These are phyloP conservation scores for Heliothis peltigera DNA, from an alignment of 2,888 invertebrate species.

Conservation along the genomic window DNA sequence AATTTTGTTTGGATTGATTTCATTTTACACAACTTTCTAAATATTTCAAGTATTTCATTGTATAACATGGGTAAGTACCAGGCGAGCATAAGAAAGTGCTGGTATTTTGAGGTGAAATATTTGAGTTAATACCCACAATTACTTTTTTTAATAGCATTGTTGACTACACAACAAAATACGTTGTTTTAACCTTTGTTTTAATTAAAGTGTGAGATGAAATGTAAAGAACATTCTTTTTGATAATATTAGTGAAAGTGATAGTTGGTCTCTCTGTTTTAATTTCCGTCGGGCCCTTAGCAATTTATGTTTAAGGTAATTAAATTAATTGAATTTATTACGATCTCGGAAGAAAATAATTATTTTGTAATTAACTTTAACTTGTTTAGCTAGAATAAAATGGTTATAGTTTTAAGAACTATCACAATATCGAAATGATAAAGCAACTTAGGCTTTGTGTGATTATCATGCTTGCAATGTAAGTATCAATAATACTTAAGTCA, in stretches of 20 bases:
- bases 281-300: slow-evolving; percentile 26
- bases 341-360: slow-evolving; percentile 8
- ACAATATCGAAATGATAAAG: too few relatives aligned
- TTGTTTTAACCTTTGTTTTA: slow-evolving; percentile 30
- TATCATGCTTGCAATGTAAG: not conserved
- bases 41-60: slow-evolving; percentile 26
- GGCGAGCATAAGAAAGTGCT: slow-evolving; percentile 34
- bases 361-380: slow-evolving; percentile 17
- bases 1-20: not conserved
- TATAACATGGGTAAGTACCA: slow-evolving; percentile 7
- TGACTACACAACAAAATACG: slow-evolving; percentile 22
- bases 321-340: slow-evolving; percentile 14
- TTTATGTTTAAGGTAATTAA: slow-evolving; percentile 33
- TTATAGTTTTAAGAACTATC: slow-evolving; percentile 24
- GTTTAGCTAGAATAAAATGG: slow-evolving; percentile 5
- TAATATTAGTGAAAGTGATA: slow-evolving; percentile 51
- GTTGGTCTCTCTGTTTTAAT: slow-evolving; percentile 35
- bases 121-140: slow-evolving; percentile 35
- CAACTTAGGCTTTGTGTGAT: too few relatives aligned
- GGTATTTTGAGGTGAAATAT: slow-evolving; percentile 29
- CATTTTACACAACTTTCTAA: slow-evolving; percentile 42
- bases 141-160: slow-evolving; percentile 31
- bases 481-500: slow-evolving; percentile 6
- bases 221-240: slow-evolving; percentile 39
- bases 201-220: slow-evolving; percentile 28